Conservation (phyloP, 2,797 vertebrate species). For the Garrulus glandarius region DNA sequence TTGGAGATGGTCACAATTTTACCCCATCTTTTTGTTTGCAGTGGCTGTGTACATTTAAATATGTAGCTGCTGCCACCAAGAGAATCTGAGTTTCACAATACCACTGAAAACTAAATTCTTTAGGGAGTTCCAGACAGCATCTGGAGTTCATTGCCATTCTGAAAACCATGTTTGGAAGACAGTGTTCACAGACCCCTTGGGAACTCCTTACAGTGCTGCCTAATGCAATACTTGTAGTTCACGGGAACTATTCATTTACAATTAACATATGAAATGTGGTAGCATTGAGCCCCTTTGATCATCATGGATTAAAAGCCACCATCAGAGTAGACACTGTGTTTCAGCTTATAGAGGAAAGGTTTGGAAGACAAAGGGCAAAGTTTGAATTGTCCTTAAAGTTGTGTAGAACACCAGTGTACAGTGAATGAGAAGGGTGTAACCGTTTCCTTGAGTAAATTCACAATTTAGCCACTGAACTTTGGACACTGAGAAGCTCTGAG, state of each 20-base stretch:
- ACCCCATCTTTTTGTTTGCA: not conserved
- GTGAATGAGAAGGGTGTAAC: slow-evolving; percentile 9
- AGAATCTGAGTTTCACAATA: not conserved
- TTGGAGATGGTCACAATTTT: not conserved
- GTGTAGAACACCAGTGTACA: not conserved
- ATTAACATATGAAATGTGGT: not conserved
- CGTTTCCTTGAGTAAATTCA: slow-evolving; percentile 25
- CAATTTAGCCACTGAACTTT: slow-evolving; percentile 27
- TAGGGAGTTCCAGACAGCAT: not conserved
- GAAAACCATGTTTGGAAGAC: not conserved
- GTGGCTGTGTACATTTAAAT: not conserved
- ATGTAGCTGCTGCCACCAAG: not conserved
- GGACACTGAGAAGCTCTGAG: not conserved
- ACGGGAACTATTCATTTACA: not conserved
- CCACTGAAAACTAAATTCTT: not conserved
- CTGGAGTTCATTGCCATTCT: not conserved
- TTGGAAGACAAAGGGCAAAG: slow-evolving; percentile 5
- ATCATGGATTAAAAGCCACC: not conserved
- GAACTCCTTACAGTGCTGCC: not conserved
- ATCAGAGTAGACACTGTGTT: not conserved
- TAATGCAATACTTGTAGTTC: not conserved
- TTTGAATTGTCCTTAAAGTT: not conserved
- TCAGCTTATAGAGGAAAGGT: not conserved
- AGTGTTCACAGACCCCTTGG: not conserved
- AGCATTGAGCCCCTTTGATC: not conserved